These are phyloP conservation scores for Caenorhabditis virilis DNA, from an alignment of 2,888 invertebrate genomes.

Conservation along the genomic window DNA sequence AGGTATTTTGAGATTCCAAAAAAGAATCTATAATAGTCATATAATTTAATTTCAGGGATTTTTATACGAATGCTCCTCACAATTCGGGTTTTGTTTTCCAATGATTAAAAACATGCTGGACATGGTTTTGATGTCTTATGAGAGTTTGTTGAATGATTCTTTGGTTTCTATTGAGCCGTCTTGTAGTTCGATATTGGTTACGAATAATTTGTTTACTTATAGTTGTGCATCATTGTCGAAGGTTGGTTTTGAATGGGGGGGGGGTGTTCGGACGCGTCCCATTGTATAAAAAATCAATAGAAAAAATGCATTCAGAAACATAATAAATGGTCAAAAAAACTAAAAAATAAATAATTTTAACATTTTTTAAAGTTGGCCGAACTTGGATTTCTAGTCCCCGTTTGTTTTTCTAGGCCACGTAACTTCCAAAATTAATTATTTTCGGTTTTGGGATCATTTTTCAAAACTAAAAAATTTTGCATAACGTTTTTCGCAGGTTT, in stretches of 20 bases:
- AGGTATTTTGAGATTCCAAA: slow-evolving; percentile 7
- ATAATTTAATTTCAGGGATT: slow-evolving; percentile 46
- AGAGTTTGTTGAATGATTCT: slow-evolving; percentile 53
- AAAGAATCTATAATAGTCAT: neutral
- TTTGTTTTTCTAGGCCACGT: no score
- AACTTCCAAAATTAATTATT: no score
- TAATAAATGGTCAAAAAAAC: no score
- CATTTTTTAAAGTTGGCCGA: no score
- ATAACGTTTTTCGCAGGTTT: no score
- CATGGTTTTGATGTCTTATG: slow-evolving; percentile 27
- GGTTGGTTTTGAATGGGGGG: slow-evolving; percentile 15
- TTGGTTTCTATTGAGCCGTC: slow-evolving; percentile 57
- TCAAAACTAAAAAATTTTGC: no score
- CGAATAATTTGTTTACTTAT: slow-evolving; percentile 62
- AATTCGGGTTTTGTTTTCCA: neutral
- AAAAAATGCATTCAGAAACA: no score
- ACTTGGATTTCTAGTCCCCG: no score
- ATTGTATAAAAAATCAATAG: no score
- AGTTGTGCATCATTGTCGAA: slow-evolving; percentile 28
- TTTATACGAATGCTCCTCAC: slow-evolving; percentile 48
- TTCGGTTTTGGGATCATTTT: no score
- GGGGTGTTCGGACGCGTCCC: no score
- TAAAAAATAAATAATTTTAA: no score
- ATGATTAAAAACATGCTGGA: slow-evolving; percentile 34
- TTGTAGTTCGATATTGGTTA: slow-evolving; percentile 62